Percentiles rank a stretch among this genome's conserved stretches.
phyloP scores from a whole-genome alignment of 2,888 invertebrate genomes.

The Notodonta ziczac region DNA sequence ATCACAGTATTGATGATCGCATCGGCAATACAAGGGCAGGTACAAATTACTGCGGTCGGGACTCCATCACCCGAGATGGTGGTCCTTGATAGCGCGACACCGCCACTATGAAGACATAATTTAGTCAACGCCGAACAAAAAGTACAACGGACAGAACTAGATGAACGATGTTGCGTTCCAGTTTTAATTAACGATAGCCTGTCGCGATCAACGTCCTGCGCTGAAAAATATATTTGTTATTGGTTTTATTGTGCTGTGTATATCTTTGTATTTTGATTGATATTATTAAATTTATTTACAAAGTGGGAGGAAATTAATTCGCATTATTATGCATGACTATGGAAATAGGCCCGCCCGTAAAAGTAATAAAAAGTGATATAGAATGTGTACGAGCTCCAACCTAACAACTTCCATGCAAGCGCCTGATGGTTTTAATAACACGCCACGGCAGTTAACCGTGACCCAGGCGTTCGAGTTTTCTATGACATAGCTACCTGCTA shows the following conservation, averaged over 20 bases:
- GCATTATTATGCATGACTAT: no score
- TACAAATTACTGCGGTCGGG: conserved; percentile 76
- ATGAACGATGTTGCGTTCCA: conserved; percentile 72
- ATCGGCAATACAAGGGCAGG: conserved; percentile 68
- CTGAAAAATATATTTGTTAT: conserved; percentile 36
- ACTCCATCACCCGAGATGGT: conserved; percentile 76
- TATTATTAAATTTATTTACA: not conserved
- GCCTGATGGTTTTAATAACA: no score
- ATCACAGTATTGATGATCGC: conserved; percentile 55
- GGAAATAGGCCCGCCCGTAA: no score
- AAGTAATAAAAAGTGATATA: no score
- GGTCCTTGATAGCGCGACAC: conserved; percentile 67
- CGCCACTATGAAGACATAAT: conserved; percentile 82
- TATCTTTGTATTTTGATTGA: not conserved
- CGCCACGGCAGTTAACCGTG: no score
- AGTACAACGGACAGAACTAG: conserved; percentile 68
- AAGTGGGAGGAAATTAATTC: not conserved
- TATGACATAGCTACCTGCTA: no score
- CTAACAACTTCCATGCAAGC: no score
- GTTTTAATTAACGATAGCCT: conserved; percentile 75
- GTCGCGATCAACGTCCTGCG: conserved; percentile 68
- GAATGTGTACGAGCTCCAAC: no score
- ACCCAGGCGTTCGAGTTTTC: no score
- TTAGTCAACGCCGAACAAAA: conserved; percentile 77
- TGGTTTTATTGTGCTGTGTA: not conserved